Evolutionary conservation across 2,888 invertebrate genomes (phyloP), one percentile per base, ranked within the genome.

Genomic region (Stenolophus ochropezus): DNA sequence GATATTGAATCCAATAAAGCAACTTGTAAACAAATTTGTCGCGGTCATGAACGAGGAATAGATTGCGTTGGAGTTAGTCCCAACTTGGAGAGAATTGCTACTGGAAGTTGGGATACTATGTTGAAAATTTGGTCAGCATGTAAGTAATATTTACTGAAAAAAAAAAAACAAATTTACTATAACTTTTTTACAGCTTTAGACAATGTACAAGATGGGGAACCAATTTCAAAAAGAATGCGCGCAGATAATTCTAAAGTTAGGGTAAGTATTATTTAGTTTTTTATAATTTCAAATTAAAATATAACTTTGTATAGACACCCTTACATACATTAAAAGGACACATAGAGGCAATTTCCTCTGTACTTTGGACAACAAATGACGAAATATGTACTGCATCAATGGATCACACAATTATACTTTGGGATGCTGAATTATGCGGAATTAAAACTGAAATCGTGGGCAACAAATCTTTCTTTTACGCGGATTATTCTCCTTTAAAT

Each of bases 391-490:
- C 98, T 0, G 93, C 95, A 76, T 97, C 98, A 0, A 98, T 97
- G 97, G 99, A 99, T 90, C 98, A 99, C 87, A 96, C 98, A 0
- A 91, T 99, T 14, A 95, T 96, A 88, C 88, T 98, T 5, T 99
- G 99, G 99, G 98, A 99, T 89, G 92, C 96, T 58, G 95, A 96
- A 88, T 90, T 96, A 69, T 96, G 95, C 71, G 95, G 94, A 47
- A 93, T 97, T 58, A 96, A 95, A 88, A 93, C 94, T 56, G 96
- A 97, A 89, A 91, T 97, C 85, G 93, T 93, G 82, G 96, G 97
- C 14, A 96, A 96, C 86, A 98, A 98, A 89, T 96, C 97, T 6
- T 97, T 97, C 88, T 95, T 98, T 84, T 94, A 95, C 87, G 91
- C 96, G 1, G 94, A 96, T 84, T 96, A 96, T 91, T 98, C 98